Evolutionary conservation across 2,113 vertebrate genomes (phyloP).

Genomic region (Triplophysa dalaica): DNA sequence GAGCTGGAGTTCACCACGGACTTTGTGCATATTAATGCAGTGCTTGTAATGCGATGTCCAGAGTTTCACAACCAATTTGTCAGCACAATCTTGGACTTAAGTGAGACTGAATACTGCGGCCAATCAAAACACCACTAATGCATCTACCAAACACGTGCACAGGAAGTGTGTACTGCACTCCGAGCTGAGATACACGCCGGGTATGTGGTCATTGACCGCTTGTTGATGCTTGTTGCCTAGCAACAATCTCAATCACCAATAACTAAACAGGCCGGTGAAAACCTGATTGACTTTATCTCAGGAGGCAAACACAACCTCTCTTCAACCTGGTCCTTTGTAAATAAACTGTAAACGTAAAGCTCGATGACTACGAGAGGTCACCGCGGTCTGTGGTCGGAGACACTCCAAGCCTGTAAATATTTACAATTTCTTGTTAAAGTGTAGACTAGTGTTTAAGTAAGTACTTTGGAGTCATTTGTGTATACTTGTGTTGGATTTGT

Average conservation of each 20-base stretch:
- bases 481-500: background rate
- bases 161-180: conserved; percentile 48
- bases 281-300: conserved; percentile 54
- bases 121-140: conserved; percentile 66
- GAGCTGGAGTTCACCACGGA: conserved; percentile 56
- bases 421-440: conserved; percentile 65
- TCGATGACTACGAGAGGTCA: conserved; percentile 36
- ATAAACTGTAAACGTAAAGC: conserved; percentile 60
- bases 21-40: conserved; percentile 18
- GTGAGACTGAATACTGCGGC: conserved; percentile 36
- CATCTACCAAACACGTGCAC: conserved; percentile 56
- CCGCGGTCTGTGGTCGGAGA: conserved; percentile 60
- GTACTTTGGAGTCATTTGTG: conserved; percentile 32
- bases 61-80: conserved; percentile 51
- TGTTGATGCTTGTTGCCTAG: conserved; percentile 61
- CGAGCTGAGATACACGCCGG: conserved; percentile 14
- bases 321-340: conserved; percentile 53
- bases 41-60: too few species aligned
- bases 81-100: conserved; percentile 48
- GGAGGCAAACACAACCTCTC: conserved; percentile 49
- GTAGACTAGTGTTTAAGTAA: conserved; percentile 58
- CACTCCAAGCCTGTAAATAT: conserved; percentile 69
- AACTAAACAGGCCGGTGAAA: conserved; percentile 50
- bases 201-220: background rate
- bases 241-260: conserved; percentile 55